These are phyloP conservation scores for Micromys minutus DNA, from an alignment of 2,113 vertebrate species.

Conservation along the genomic window DNA sequence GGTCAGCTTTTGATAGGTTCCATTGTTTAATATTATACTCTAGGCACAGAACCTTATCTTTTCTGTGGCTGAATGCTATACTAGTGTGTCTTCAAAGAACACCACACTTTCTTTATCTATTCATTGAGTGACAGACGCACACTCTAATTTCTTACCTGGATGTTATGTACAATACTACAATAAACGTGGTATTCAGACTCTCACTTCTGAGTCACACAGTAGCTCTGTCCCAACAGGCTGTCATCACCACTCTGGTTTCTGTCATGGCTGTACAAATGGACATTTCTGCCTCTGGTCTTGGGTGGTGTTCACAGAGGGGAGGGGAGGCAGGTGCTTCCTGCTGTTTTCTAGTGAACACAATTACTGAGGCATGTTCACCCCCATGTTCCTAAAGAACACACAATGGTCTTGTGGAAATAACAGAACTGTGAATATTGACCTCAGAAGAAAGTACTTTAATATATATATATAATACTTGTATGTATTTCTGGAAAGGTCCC, in stretches of 20 bases:
- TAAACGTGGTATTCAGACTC: background rate
- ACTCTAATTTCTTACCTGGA: background rate
- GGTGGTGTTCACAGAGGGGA: background rate
- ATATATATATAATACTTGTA: background rate
- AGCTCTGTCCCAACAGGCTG: too few species aligned
- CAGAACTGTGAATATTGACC: background rate
- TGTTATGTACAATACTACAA: background rate
- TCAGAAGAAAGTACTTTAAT: background rate
- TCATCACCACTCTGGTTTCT: background rate
- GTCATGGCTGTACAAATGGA: background rate
- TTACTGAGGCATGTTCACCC: accelerated
- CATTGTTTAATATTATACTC: background rate
- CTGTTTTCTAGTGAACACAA: background rate
- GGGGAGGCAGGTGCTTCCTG: too few species aligned
- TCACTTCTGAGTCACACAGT: background rate
- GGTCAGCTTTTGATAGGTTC: background rate
- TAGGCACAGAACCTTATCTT: background rate
- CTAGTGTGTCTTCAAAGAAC: background rate
- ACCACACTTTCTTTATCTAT: background rate
- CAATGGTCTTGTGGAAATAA: background rate
- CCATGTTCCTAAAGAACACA: background rate
- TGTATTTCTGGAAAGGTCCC: background rate
- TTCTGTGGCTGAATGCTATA: background rate
- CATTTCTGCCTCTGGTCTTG: accelerated
- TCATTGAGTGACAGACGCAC: background rate